Evolutionary conservation across 2,888 invertebrate genomes (phyloP), one percentile per base, ranked within the genome.

Genomic region (Crossocerus cetratus): DNA sequence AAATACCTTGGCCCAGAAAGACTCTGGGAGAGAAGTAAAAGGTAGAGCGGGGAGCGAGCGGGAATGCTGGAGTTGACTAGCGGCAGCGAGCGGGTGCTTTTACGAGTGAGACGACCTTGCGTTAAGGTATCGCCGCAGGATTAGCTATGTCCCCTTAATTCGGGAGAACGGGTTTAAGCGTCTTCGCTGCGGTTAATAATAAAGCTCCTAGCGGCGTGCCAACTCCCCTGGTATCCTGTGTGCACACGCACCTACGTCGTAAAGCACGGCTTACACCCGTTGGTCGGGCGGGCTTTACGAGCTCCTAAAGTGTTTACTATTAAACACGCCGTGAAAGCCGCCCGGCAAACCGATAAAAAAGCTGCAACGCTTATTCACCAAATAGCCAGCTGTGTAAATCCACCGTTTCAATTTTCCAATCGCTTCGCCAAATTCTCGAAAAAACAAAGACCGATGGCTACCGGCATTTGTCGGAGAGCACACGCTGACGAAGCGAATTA

Each of bases 111-210:
- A 32, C 57, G 69, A 60, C 57, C 75, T 70, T 54, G 70, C 57
- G 70, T 76, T 76, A 76, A 74, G 66, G 66, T 74, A 74, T 70
- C 75, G 74, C 70, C 66, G 21, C 60, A 45, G 75, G 65, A 76
- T 76, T 76, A 76, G 70, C 55, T n/a, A 57, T 65, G 75, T 76
- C 61, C 76, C 67, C 76, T 72, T 76, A 77, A 77, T 76, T 76
- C 76, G 72, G 23, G 57, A 44, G 61, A 64, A 55, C 32, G 62
- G 63, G 62, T 75, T 66, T 72, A 72, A 76, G 67, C 69, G 57
- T 42, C 69, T 62, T 69, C 65, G 78, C 78, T 69, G 74, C 76
- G 79, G 78, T 79, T 79, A 78, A 79, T 79, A 79, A 79, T 78
- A 79, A 79, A 76, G 65, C 71, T 60, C 20, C 45, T 76, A 78